A percentile compares a stretch with the other conserved stretches of the same genome.
Evolutionary conservation across 2,888 invertebrate genomes (phyloP).

Genomic region (Nymphalis urticae): DNA sequence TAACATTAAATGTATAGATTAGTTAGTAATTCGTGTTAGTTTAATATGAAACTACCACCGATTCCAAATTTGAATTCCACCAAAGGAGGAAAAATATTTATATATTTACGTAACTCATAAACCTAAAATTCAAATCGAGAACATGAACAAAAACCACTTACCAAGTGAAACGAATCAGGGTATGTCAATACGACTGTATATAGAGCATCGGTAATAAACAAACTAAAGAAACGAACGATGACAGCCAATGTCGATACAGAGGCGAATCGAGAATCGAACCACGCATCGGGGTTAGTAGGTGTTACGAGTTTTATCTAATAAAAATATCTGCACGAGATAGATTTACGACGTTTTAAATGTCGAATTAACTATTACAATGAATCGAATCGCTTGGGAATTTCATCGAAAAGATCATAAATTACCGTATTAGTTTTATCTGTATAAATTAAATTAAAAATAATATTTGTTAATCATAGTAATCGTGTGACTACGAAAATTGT

Average conservation of each 20-base stretch:
- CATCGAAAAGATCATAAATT: neutral
- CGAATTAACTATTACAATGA: slow-evolving; percentile 43
- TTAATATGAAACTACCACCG: no score
- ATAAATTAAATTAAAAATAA: no score
- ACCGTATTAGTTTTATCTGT: no score
- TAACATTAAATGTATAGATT: no score
- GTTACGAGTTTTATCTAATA: slow-evolving; percentile 52
- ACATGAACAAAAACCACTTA: slow-evolving; percentile 19
- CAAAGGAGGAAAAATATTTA: neutral
- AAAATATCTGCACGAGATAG: slow-evolving; percentile 58
- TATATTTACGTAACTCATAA: slow-evolving; percentile 12
- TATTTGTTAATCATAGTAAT: no score
- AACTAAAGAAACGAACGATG: slow-evolving; percentile 30
- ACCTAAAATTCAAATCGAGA: slow-evolving; percentile 11
- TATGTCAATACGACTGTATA: slow-evolving; percentile 31
- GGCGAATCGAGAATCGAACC: slow-evolving; percentile 35
- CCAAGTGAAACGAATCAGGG: slow-evolving; percentile 24
- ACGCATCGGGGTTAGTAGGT: slow-evolving; percentile 58
- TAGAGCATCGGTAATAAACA: slow-evolving; percentile 28
- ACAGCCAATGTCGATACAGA: slow-evolving; percentile 29
- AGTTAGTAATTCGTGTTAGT: no score
- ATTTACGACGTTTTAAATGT: slow-evolving; percentile 53
- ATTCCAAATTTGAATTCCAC: no score
- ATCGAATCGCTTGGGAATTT: slow-evolving; percentile 24
- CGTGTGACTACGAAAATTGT: no score